Conservation (phyloP, 1,140 invertebrate species). For the Euwallacea fornicatus region DNA sequence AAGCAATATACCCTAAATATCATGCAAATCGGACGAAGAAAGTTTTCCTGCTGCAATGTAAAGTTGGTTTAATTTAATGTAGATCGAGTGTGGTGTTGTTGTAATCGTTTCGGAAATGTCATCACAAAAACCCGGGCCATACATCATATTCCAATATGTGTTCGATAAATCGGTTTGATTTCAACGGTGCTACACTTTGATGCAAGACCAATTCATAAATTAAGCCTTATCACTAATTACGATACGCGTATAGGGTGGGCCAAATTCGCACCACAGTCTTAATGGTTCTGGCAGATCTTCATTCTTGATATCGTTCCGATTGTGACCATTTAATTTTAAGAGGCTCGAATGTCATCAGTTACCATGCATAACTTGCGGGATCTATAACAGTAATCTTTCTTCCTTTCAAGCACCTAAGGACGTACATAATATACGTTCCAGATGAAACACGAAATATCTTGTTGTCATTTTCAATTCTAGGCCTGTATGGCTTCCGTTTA, state of each 20-base stretch:
- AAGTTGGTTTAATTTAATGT: not conserved
- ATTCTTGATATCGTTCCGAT: no score
- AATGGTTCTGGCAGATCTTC: no score
- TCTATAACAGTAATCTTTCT: no score
- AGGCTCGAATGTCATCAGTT: no score
- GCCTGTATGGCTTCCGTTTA: no score
- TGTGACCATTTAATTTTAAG: no score
- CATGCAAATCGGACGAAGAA: slow-evolving; percentile 20
- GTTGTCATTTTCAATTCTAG: no score
- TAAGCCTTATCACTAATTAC: slow-evolving; percentile 28
- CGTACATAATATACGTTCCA: no score
- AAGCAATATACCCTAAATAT: slow-evolving; percentile 15
- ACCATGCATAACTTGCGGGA: no score
- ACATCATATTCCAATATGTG: slow-evolving; percentile 29
- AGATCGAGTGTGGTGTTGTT: not conserved
- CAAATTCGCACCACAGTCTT: not conserved
- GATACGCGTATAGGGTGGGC: slow-evolving; percentile 21
- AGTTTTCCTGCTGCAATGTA: slow-evolving; percentile 22
- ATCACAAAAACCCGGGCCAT: slow-evolving; percentile 19
- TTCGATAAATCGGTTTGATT: slow-evolving; percentile 36
- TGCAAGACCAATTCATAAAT: slow-evolving; percentile 17
- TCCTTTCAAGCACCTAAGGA: no score
- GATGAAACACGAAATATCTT: no score
- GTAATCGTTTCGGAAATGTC: slow-evolving; percentile 25
- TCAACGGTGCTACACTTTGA: slow-evolving; percentile 12